A percentile compares a stretch with the other conserved stretches of the same genome.
phyloP scores from a whole-genome alignment of 2,888 invertebrate genomes.

The Cylindroiulus punctatus region DNA sequence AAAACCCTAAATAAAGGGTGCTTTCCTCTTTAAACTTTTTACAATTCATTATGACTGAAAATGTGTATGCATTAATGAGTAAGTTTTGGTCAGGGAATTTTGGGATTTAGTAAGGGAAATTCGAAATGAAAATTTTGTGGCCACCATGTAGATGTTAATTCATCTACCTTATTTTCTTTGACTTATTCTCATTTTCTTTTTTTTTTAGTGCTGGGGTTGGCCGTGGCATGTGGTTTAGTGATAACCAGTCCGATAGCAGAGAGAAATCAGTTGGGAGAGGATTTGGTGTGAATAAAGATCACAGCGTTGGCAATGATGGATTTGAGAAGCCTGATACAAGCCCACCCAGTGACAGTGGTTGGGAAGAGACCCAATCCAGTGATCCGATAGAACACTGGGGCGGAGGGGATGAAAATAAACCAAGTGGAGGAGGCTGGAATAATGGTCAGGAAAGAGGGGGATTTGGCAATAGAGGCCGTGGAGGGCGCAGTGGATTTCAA shows the following conservation, averaged over 20 bases:
- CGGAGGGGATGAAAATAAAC: constrained; percentile 52
- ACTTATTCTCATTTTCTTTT: no score
- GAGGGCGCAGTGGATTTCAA: constrained; percentile 4
- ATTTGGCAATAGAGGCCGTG: constrained; percentile 33
- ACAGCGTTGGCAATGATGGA: background rate
- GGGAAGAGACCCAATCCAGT: background rate
- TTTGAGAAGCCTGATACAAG: background rate
- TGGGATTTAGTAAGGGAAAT: no score
- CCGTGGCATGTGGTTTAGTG: constrained; percentile 1
- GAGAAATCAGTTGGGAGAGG: constrained; percentile 4
- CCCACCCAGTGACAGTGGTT: background rate
- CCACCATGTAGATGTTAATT: no score
- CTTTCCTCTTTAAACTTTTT: no score
- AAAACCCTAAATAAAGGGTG: no score
- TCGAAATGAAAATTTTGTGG: no score
- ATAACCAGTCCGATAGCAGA: background rate
- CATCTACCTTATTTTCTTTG: no score
- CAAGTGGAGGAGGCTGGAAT: background rate
- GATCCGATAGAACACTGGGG: background rate
- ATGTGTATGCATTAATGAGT: no score
- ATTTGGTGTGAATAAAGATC: background rate
- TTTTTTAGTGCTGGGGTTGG: background rate
- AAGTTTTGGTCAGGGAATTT: no score
- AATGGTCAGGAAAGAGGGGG: constrained; percentile 52
- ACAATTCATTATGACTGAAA: no score